Base-by-base conservation (phyloP, 2,888 invertebrate species). In the Volucella zonaria region DNA sequence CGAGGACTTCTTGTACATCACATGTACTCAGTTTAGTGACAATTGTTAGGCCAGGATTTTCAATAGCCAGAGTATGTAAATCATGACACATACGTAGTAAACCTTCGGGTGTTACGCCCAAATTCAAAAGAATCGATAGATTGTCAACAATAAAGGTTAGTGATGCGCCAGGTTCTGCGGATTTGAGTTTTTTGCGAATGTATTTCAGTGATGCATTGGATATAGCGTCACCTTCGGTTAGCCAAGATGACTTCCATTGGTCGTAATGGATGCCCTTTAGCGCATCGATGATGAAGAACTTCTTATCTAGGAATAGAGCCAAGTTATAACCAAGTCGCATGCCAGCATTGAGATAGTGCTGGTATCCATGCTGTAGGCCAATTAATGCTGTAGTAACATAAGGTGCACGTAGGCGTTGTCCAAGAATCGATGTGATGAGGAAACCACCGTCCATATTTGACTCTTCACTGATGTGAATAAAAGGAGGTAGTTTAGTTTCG, bases 291-390 rank as follows among this genome's bases (percentile, higher is more conserved):
- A 93, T 90, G 40, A 90, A 91, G 0, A 94, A 91, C n/a, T 91
- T 91, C 59, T 93, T 93, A 14, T 92, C 92, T 38, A 92, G 90
- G 77, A 93, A 91, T 66, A 93, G 91, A 45, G 93, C 93, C 43
- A 96, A 91, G 90, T 95, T 95, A 89, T 95, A 95, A 64, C 95
- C 96, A 89, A 96, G 93, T 88, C 95, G 95, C 89, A 95, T 94
- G 12, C 95, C 95, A 45, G 96, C 93, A 91, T 94, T 95, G 80
- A 95, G 94, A 89, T 95, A 96, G 89, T 96, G 96, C 70, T 93
- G 93, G 61, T 95, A 92, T 1, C 95, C 94, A 88, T 96, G 95
- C 89, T 96, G 96, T 81, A 95, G 92, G 64, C 94, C 93, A 62
- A 96, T 92, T 61, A 96, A 91, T 87, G 95, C 92, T 8, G 95